These are phyloP conservation scores for Pyrochroa serraticornis DNA, from an alignment of 2,888 invertebrate species.

Conservation along the genomic window DNA sequence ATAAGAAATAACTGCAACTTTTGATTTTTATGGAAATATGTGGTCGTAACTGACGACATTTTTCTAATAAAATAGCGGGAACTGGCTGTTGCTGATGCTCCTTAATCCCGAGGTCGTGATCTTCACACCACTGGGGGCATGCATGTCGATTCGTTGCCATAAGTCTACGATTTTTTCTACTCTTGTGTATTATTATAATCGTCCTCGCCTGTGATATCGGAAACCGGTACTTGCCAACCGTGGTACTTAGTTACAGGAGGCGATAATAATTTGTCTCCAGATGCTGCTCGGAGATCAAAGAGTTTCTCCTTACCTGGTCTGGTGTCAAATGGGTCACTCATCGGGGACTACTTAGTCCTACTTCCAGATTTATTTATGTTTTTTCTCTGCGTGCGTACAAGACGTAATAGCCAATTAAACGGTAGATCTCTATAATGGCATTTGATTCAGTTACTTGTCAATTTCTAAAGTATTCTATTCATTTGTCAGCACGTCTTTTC, in stretches of 20 bases:
- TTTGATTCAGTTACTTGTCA: neutral
- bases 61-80: slow-evolving; percentile 2
- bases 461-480: no score
- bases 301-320: slow-evolving; percentile 17
- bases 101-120: slow-evolving; percentile 16
- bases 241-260: slow-evolving; percentile 22
- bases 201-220: slow-evolving; percentile 16
- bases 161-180: slow-evolving; percentile 14
- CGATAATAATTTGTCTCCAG: slow-evolving; percentile 27
- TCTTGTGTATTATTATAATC: slow-evolving; percentile 17
- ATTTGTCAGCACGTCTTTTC: no score
- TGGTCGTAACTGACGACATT: neutral
- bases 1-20: slow-evolving; percentile 10
- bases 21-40: neutral
- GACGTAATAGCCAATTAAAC: slow-evolving; percentile 12
- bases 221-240: slow-evolving; percentile 23
- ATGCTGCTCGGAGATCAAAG: slow-evolving; percentile 17
- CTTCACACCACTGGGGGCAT: slow-evolving; percentile 7
- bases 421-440: neutral
- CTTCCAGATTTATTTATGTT: slow-evolving; percentile 5
- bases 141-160: neutral
- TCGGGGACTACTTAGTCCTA: slow-evolving; percentile 1
- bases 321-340: slow-evolving; percentile 5
- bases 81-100: no score
- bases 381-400: slow-evolving; percentile 2